phyloP scores from a whole-genome alignment of 2,888 invertebrate genomes.

The Sarcophaga subvicina region DNA sequence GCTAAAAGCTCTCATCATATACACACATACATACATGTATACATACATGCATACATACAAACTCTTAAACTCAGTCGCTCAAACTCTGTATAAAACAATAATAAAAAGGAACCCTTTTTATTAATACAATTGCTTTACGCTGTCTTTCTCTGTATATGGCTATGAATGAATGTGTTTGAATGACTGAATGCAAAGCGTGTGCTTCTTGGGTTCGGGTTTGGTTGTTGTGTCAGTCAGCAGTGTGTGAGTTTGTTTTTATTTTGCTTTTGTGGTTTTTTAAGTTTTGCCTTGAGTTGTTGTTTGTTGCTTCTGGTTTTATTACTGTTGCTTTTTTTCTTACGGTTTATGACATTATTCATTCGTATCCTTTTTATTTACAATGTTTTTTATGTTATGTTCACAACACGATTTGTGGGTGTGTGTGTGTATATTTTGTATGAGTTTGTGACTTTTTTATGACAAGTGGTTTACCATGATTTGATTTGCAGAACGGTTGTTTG shows the following conservation, averaged over 20 bases:
- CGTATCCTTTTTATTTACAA: conserved; percentile 38
- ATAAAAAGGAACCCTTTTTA: conserved; percentile 20
- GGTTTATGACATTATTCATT: conserved; percentile 55
- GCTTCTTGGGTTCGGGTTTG: not conserved
- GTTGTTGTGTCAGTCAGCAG: not conserved
- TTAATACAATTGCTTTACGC: conserved; percentile 29
- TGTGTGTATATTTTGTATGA: not conserved
- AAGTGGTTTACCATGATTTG: conserved; percentile 63
- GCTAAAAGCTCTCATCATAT: conserved; percentile 25
- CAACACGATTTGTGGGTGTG: not conserved
- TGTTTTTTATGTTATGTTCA: not conserved
- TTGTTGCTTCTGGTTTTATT: conserved; percentile 27
- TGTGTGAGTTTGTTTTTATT: conserved; percentile 25
- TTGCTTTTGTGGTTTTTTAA: conserved; percentile 55
- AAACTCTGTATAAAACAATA: conserved; percentile 6
- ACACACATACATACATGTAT: not conserved
- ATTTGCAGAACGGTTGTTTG: not conserved
- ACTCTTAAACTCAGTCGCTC: conserved; percentile 1
- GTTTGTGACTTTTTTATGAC: conserved; percentile 49
- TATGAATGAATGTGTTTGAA: not conserved
- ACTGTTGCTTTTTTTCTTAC: conserved; percentile 8
- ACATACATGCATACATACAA: not conserved
- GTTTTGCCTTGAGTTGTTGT: conserved; percentile 51
- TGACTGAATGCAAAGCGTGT: conserved; percentile 1
- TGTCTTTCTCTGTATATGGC: not conserved